Base-by-base conservation (phyloP, 1,140 invertebrate genomes). In the Acromyrmex echinatior region DNA sequence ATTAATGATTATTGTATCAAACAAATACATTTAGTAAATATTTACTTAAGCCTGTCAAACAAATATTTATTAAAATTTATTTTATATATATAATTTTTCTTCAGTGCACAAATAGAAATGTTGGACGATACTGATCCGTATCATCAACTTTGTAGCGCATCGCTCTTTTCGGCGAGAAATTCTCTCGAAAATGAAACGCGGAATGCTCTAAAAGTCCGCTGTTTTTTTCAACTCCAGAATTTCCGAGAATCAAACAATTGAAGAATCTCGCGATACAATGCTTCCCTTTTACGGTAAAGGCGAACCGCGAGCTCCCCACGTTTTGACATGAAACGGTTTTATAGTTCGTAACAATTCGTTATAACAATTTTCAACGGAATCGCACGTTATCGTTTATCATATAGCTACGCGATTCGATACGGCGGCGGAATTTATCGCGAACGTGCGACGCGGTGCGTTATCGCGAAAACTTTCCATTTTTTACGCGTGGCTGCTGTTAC, bases 381-480 rank as follows among this genome's bases (percentile, higher is more conserved):
- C 6, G 58, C 76, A 45, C 39, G 39, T 63, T 70, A 70, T 81
- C 78, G 21, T 35, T 56, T 25, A 65, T n/a, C 51, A 7, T 21
- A 14, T 3, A 35, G 31, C 6, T 35, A 18, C 28, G 45, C 49
- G 78, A 81, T 28, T n/a, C 77, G 77, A 79, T 66, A 58, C 21
- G 63, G 18, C 49, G 18, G 21, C 16, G 21, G 65, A 39, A 66
- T 81, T 81, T 39, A 71, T 58, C 78, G 21, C 51, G 49, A 70
- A 25, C 49, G 49, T 16, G 63, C n/a, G 63, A 45, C n/a, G 18
- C 58, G 18, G 9, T 21, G 78, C 65, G 65, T 71, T 81, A 81
- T 81, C 78, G 66, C 49, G 65, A 39, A 56, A 71, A 58, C 35
- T 73, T 60, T 49, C 39, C 18, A 73, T 73, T 82, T 82, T 82